phyloP scores from a whole-genome alignment of 2,113 vertebrate species.

The Merops nubicus region DNA sequence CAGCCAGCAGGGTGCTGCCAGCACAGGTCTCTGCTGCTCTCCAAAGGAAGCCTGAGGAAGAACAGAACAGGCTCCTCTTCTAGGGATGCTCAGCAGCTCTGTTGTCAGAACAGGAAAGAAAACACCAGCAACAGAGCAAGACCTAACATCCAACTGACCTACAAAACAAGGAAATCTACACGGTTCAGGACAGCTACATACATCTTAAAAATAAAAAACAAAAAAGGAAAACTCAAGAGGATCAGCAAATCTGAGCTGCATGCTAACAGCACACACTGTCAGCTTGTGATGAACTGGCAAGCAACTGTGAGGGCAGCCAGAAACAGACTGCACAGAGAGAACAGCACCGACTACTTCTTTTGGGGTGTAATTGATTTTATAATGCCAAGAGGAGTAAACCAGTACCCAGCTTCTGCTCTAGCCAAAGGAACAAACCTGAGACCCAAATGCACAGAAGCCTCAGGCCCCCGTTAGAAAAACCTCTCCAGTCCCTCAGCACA shows the following conservation, averaged over 20 bases:
- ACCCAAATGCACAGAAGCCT: neutral
- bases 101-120: neutral
- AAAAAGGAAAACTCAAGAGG: neutral
- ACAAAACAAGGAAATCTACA: neutral
- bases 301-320: neutral
- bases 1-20: neutral
- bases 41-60: neutral
- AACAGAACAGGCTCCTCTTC: neutral
- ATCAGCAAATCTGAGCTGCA: neutral
- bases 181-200: neutral
- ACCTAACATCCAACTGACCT: neutral
- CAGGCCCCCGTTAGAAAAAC: neutral
- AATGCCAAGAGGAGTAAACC: neutral
- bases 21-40: neutral
- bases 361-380: neutral
- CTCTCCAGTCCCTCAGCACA: neutral
- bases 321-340: neutral
- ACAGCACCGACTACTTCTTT: neutral
- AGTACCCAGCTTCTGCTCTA: neutral
- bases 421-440: neutral
- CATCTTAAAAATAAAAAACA: neutral
- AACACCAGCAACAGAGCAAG: neutral
- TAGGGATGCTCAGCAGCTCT: neutral
- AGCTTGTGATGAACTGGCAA: neutral
- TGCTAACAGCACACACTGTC: neutral